Evolutionary conservation across 1,140 invertebrate genomes (phyloP).

Genomic region (Hirudo medicinalis): DNA sequence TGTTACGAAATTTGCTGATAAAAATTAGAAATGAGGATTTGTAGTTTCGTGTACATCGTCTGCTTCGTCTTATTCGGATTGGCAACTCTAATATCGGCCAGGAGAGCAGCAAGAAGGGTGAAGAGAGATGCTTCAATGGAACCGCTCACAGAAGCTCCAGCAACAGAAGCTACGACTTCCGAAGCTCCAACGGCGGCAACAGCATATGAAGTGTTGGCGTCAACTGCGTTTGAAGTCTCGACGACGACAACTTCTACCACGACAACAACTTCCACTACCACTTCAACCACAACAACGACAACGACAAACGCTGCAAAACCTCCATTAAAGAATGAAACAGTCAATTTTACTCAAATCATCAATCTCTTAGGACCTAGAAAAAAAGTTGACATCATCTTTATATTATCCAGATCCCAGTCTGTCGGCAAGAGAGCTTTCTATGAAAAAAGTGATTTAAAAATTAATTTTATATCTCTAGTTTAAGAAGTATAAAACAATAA

Average conservation of each 20-base stretch:
- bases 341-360: not conserved
- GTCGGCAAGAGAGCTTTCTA: conserved; percentile 5
- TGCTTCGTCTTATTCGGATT: too few species aligned
- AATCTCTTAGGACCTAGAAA: not conserved
- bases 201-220: not conserved
- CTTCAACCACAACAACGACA: not conserved
- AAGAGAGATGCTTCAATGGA: too few species aligned
- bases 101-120: too few species aligned
- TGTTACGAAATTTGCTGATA: too few species aligned
- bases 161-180: not conserved
- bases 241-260: not conserved
- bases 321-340: not conserved
- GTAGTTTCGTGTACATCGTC: too few species aligned
- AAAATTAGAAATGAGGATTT: too few species aligned
- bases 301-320: not conserved
- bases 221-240: not conserved
- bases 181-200: too few species aligned
- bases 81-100: too few species aligned
- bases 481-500: too few species aligned
- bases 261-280: not conserved
- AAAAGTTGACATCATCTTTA: conserved; percentile 3
- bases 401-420: not conserved
- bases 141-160: not conserved
- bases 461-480: too few species aligned
- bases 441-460: not conserved